A percentile compares a stretch with the other conserved stretches of the same genome.
Evolutionary conservation across 2,113 vertebrate species (phyloP).

Genomic region (Protobothrops mucrosquamatus): DNA sequence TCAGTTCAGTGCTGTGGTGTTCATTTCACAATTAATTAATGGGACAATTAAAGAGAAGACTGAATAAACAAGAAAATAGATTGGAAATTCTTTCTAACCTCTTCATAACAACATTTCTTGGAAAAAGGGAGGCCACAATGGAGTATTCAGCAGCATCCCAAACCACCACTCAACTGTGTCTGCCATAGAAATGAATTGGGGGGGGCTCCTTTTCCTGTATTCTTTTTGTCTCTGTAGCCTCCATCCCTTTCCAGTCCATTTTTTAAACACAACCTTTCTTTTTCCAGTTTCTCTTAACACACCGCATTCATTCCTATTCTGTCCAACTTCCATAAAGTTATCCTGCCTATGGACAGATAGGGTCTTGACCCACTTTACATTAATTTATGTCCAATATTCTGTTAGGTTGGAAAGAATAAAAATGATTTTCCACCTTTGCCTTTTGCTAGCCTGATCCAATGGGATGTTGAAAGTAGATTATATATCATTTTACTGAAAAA

Average conservation of each 20-base stretch:
- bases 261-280: background rate
- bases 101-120: background rate
- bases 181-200: background rate
- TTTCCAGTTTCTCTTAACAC: background rate
- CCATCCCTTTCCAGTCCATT: background rate
- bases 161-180: background rate
- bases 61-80: background rate
- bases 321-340: background rate
- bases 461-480: background rate
- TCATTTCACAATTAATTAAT: background rate
- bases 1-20: background rate
- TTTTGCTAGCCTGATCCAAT: background rate
- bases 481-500: background rate
- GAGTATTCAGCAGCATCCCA: background rate
- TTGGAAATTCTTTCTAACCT: background rate
- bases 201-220: background rate
- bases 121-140: background rate
- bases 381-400: background rate
- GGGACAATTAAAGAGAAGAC: background rate
- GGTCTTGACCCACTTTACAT: background rate
- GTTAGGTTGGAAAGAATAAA: background rate
- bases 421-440: background rate
- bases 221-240: background rate
- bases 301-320: background rate
- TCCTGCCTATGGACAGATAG: background rate